phyloP scores from a whole-genome alignment of 2,113 vertebrate species.

The Saguinus midas region DNA sequence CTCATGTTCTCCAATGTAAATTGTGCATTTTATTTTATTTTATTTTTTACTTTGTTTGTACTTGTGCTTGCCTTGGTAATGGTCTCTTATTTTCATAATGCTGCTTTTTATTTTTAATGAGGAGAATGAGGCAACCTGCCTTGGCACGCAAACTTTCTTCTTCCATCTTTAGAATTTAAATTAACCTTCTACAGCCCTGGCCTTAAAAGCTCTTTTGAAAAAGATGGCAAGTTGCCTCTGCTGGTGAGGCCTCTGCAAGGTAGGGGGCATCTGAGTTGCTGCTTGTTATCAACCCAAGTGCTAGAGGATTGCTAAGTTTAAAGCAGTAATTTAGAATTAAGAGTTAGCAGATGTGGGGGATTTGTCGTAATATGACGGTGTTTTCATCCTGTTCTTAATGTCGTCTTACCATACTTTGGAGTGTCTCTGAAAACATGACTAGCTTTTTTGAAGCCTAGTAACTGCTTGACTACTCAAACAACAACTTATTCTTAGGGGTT shows the following conservation, averaged over 20 bases:
- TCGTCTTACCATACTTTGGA: not conserved
- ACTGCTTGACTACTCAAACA: not conserved
- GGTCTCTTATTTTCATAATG: slow-evolving; percentile 37
- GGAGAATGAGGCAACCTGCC: slow-evolving; percentile 10
- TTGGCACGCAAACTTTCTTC: slow-evolving; percentile 39
- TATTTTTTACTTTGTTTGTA: not conserved
- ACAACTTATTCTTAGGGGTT: not conserved
- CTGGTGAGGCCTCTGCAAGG: not conserved
- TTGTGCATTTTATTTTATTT: not conserved
- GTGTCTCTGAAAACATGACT: not conserved
- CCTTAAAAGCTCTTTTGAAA: slow-evolving; percentile 16
- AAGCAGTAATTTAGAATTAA: not conserved
- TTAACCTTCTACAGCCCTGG: not conserved
- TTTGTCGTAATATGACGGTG: not conserved
- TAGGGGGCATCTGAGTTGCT: not conserved
- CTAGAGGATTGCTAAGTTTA: not conserved
- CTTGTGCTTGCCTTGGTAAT: slow-evolving; percentile 17
- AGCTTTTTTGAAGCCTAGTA: not conserved
- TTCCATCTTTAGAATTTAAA: slow-evolving; percentile 45
- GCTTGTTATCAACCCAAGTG: not conserved
- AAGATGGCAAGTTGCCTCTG: not conserved
- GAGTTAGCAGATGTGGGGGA: not conserved
- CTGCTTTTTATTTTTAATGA: slow-evolving; percentile 33
- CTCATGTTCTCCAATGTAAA: not conserved
- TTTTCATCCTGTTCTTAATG: slow-evolving; percentile 5